These are phyloP conservation scores for Atta colombica DNA, from an alignment of 1,140 invertebrate genomes.

Conservation along the genomic window DNA sequence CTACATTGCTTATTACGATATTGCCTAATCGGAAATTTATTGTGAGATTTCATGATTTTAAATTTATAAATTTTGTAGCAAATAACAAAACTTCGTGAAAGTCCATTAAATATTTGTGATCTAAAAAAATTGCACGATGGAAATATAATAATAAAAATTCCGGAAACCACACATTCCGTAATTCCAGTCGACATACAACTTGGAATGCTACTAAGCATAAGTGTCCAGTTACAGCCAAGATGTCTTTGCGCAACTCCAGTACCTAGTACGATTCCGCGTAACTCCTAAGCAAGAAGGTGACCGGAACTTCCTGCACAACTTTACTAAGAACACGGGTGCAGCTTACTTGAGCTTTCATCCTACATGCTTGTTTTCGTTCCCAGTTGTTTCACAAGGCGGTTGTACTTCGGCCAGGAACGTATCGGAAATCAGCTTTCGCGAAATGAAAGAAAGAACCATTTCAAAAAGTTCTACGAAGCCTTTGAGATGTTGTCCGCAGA, in stretches of 20 bases:
- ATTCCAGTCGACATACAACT: neutral
- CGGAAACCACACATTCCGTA: neutral
- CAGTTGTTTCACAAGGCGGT: conserved; percentile 20
- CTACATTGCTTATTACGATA: neutral
- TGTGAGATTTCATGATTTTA: neutral
- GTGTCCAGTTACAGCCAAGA: conserved; percentile 1
- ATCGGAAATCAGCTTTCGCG: conserved; percentile 35
- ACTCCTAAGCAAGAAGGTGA: conserved; percentile 45
- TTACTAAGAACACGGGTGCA: conserved; percentile 10
- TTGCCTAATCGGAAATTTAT: neutral
- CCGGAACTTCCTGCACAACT: conserved; percentile 44
- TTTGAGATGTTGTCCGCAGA: neutral
- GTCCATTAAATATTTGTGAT: neutral
- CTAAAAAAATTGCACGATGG: neutral
- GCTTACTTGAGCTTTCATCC: conserved; percentile 29
- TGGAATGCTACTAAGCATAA: conserved; percentile 22
- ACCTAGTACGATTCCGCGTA: conserved; percentile 41
- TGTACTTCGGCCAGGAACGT: conserved; percentile 9
- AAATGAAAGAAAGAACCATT: conserved; percentile 34
- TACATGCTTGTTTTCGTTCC: conserved; percentile 24
- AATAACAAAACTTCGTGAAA: neutral
- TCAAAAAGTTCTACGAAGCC: conserved; percentile 21
- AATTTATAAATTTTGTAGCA: neutral
- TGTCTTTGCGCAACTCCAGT: conserved; percentile 31
- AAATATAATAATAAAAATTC: neutral